These are phyloP conservation scores for Germaria angustata DNA, from an alignment of 2,888 invertebrate species.

Conservation along the genomic window DNA sequence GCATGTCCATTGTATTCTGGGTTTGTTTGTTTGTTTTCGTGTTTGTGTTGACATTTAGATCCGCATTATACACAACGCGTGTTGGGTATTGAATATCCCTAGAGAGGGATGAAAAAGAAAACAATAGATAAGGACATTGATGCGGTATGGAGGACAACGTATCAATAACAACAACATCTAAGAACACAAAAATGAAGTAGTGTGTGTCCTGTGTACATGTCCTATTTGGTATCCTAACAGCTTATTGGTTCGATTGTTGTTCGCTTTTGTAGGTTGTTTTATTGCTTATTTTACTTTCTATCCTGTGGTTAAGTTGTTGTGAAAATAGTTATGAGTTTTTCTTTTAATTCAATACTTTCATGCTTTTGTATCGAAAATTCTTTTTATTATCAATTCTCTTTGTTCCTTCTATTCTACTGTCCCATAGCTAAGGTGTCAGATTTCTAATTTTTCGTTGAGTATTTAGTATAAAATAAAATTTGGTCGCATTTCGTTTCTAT, in stretches of 20 bases:
- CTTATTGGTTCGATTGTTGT: slow-evolving; percentile 11
- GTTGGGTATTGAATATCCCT: not conserved
- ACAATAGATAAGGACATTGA: not conserved
- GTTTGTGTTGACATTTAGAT: not conserved
- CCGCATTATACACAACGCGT: not conserved
- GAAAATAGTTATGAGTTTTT: not conserved
- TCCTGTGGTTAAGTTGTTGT: slow-evolving; percentile 8
- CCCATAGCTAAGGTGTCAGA: not conserved
- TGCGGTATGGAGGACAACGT: not conserved
- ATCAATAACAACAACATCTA: slow-evolving; percentile 27
- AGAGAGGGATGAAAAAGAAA: not conserved
- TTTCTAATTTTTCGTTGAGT: not conserved
- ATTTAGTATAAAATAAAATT: not conserved
- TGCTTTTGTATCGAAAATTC: not conserved
- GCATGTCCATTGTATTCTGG: not conserved
- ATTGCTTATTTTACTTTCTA: not conserved
- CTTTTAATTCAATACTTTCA: not conserved
- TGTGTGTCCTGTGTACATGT: not conserved
- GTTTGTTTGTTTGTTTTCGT: not conserved
- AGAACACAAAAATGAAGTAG: not conserved
- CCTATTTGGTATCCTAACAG: slow-evolving; percentile 23
- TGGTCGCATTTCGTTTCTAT: not conserved
- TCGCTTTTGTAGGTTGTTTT: not conserved
- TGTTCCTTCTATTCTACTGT: not conserved
- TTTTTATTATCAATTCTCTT: not conserved